Conservation (phyloP, 1,140 invertebrate genomes). For the Drosophila leontia region DNA sequence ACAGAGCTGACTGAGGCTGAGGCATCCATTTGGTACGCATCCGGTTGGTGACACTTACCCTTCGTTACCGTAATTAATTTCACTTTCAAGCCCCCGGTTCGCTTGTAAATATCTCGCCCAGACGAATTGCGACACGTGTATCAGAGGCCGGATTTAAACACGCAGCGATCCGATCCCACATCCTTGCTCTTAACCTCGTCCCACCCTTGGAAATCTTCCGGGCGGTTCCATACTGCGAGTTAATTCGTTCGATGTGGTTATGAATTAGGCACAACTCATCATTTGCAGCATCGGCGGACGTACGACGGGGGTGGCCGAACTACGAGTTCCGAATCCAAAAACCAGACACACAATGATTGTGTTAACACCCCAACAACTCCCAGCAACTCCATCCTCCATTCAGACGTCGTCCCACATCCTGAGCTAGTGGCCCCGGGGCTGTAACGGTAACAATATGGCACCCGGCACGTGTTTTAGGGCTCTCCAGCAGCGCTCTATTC, state of each 20-base stretch:
- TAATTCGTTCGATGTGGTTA: slow-evolving; percentile 83
- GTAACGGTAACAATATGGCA: slow-evolving; percentile 71
- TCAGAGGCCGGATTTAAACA: slow-evolving; percentile 59
- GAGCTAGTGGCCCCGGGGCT: slow-evolving; percentile 30
- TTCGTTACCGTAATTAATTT: slow-evolving; percentile 63
- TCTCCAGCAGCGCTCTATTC: slow-evolving; percentile 50
- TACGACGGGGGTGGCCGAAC: slow-evolving; percentile 32
- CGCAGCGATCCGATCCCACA: slow-evolving; percentile 39
- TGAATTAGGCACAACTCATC: slow-evolving; percentile 83
- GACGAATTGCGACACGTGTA: slow-evolving; percentile 78
- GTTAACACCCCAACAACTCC: slow-evolving; percentile 61
- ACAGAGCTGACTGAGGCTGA: slow-evolving; percentile 23
- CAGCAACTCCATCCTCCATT: slow-evolving; percentile 46
- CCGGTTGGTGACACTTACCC: slow-evolving; percentile 60
- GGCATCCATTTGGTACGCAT: slow-evolving; percentile 49
- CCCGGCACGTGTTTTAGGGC: slow-evolving; percentile 62
- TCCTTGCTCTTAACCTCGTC: background rate
- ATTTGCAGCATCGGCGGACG: slow-evolving; percentile 73
- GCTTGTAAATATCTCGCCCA: slow-evolving; percentile 67
- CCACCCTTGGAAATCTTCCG: slow-evolving; percentile 17
- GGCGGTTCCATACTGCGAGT: slow-evolving; percentile 69
- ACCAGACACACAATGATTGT: slow-evolving; percentile 74
- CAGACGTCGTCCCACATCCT: slow-evolving; percentile 21
- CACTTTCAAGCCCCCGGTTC: slow-evolving; percentile 58
- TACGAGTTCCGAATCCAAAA: slow-evolving; percentile 14